Base-by-base conservation (phyloP, 2,113 vertebrate species). In the Malurus melanocephalus region DNA sequence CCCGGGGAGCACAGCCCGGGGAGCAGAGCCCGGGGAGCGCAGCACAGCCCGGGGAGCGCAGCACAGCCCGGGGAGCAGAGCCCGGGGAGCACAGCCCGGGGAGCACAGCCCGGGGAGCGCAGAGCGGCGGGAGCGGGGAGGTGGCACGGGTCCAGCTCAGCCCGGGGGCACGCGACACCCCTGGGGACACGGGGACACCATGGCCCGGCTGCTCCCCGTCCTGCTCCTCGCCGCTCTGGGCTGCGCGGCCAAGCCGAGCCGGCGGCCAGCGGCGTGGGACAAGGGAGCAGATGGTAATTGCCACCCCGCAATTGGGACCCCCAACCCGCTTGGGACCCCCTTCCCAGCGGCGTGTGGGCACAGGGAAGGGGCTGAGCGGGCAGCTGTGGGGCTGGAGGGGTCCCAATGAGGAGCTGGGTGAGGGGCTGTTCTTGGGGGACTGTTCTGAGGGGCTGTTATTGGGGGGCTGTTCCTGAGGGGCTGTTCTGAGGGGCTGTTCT, bases 201-300 rank as follows among this genome's bases (percentile, higher is more conserved):
- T 92, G 93, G 33, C 76, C 9, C 35, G 26, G 43, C 74, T 91
- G 38, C 74, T 96, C 8, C 61, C 81, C 20, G 3, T 93, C 4
- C 69, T 98, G 78, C 38, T 98, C 7, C 51, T 97, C 0, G 43
- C 59, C 3, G 79, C 93, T 17, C 55, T 98, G 81, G 87, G 95
- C 69, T 73, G 53, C 2, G 96, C 97, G 6, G 92, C 94, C 75
- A 95, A 92, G 79, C 91, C 42, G 42, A 93, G 81, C 94, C 97
- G 91, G 55, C 95, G 95, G 81, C 95, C 96, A 5, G 24, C 56
- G 1, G 95, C 94, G 21, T 88, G 86, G 98, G 96, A 97, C 4
- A 56, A 69, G 16, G 87, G 89, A 80, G 88, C 75, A 0, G 96
- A 97, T 53, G 98, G 98, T 98, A 74, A 95, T 16, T 8, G 20